phyloP scores from a whole-genome alignment of 1,140 invertebrate genomes.

The Yoshiicerus persimilis region DNA sequence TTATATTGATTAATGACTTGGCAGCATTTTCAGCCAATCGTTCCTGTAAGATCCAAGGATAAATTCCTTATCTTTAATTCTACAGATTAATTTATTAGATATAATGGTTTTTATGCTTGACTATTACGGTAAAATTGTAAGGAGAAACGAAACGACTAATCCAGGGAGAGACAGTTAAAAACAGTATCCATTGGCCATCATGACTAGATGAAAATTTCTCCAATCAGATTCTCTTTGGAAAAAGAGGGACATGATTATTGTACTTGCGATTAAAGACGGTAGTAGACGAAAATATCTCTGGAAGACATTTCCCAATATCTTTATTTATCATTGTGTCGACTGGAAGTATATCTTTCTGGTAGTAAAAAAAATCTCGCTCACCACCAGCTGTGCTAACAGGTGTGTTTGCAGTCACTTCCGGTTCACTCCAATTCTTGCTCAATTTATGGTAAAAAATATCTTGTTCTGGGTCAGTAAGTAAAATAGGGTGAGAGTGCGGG shows the following conservation, averaged over 20 bases:
- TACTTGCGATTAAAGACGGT: conserved; percentile 40
- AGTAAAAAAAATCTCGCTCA: conserved; percentile 57
- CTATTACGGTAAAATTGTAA: conserved; percentile 38
- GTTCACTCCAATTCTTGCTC: conserved; percentile 54
- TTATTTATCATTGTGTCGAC: conserved; percentile 42
- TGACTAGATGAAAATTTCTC: conserved; percentile 42
- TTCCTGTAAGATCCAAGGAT: conserved; percentile 16
- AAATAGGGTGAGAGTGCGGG: conserved; percentile 71
- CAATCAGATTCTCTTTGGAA: conserved; percentile 20
- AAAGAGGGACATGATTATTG: conserved; percentile 23
- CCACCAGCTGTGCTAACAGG: conserved; percentile 66
- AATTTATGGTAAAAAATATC: conserved; percentile 67
- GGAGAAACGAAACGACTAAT: background rate
- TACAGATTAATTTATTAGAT: background rate
- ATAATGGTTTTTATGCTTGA: background rate
- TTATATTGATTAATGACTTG: no score
- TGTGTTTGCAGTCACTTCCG: conserved; percentile 58
- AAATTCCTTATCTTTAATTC: no score
- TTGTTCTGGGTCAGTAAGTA: conserved; percentile 69
- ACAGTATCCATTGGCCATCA: conserved; percentile 38
- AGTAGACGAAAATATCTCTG: conserved; percentile 27
- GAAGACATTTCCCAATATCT: conserved; percentile 42
- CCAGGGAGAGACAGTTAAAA: conserved; percentile 42
- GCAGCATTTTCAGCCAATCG: conserved; percentile 29
- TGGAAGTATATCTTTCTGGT: conserved; percentile 45